Base-by-base conservation (phyloP, 2,113 vertebrate genomes). In the Halcyon malimbica region DNA sequence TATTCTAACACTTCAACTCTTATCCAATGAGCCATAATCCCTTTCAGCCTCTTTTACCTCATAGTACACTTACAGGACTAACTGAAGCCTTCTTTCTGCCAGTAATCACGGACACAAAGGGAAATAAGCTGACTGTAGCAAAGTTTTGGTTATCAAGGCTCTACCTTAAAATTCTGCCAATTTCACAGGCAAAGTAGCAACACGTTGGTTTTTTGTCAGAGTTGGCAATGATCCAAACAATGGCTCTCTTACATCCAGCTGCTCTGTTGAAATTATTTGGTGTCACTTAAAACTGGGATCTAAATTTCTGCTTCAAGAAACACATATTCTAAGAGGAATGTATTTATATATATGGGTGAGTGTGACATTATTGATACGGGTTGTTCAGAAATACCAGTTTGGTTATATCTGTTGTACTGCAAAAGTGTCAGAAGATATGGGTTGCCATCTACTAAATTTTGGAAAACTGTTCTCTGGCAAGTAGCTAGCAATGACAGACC, bases 11-110 rank as follows among this genome's bases (percentile, higher is more conserved):
- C 54, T 53, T 21, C 0, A 2, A 26, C 51, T 53, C 51, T 74
- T 63, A 54, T n/a, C 56, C 81, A 77, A 74, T 67, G 63, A 93
- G 56, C 31, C 83, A 84, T 81, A 67, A 65, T 9, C n/a, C 73
- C 37, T 51, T 69, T 42, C 50, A 84, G 28, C 9, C 7, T 41
- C 21, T 68, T 46, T 87, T 64, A 28, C 64, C 24, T 18, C 35
- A 29, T 10, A 48, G 16, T 24, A 39, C 13, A 10, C 16, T 39
- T 39, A 3, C 5, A 21, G 57, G 44, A 29, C 35, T 60, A 63
- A 37, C 10, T 37, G 53, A 29, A 74, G n/a, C 16, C 28, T 63
- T 48, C 13, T 21, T 15, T 42, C 56, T 35, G 44, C 28, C 79
- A 68, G n/a, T 11, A 67, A 16, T 31, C 37, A 28, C 0, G 4